These are phyloP conservation scores for Mus pahari DNA, from an alignment of 2,113 vertebrate species.

Conservation along the genomic window DNA sequence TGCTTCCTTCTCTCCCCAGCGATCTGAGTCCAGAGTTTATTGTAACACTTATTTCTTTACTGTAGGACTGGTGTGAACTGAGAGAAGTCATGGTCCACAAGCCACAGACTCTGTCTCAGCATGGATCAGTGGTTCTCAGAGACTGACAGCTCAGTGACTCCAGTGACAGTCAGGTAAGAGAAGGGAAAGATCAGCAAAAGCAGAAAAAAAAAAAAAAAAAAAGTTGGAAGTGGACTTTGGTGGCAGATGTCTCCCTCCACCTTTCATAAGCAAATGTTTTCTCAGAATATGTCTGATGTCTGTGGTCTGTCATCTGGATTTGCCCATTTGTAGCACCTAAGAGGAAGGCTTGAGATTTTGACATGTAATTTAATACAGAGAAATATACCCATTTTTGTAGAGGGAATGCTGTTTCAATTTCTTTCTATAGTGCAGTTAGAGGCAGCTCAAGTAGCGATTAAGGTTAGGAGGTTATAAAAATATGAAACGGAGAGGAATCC, in stretches of 20 bases:
- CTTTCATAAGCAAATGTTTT: constrained; percentile 46
- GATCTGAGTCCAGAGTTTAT: neutral
- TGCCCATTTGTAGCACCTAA: neutral
- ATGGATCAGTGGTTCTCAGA: neutral
- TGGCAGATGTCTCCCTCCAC: neutral
- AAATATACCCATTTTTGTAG: neutral
- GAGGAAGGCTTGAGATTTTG: neutral
- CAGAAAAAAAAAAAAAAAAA: neutral
- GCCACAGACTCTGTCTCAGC: neutral
- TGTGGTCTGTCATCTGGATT: neutral
- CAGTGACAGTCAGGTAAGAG: neutral
- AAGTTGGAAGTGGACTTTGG: neutral
- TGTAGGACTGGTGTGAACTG: neutral
- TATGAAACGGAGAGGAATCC: neutral
- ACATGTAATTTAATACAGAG: neutral
- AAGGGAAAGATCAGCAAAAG: neutral
- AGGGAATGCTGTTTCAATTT: neutral
- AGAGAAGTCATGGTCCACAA: neutral
- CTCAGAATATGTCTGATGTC: constrained; percentile 15
- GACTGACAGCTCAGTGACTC: neutral
- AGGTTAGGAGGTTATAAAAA: neutral
- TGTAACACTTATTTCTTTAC: neutral
- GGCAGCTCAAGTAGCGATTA: neutral
- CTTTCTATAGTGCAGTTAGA: neutral
- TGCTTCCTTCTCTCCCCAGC: neutral